These are phyloP conservation scores for Pedionomus torquatus DNA, from an alignment of 2,113 vertebrate species.

Conservation along the genomic window DNA sequence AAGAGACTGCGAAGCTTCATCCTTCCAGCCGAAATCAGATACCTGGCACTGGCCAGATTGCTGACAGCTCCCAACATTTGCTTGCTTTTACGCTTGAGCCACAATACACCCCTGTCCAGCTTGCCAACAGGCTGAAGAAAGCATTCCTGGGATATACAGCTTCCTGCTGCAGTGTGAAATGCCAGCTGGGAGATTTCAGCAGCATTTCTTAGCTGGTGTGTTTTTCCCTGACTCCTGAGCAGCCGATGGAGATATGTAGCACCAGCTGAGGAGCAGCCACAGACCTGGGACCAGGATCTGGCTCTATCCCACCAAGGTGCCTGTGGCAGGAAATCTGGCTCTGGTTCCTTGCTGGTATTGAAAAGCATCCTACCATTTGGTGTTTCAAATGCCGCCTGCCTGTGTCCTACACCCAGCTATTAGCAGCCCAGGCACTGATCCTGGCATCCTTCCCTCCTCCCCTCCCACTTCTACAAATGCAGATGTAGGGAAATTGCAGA, in stretches of 20 bases:
- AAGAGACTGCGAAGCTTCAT: background rate
- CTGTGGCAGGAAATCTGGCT: background rate
- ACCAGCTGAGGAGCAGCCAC: background rate
- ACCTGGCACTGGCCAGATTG: background rate
- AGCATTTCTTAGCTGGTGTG: background rate
- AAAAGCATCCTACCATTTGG: background rate
- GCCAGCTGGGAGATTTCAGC: background rate
- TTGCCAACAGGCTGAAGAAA: background rate
- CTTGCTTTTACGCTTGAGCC: background rate
- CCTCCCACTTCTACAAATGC: background rate
- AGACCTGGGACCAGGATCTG: accelerated
- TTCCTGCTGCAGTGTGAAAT: background rate
- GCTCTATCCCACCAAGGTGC: background rate
- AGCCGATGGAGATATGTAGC: accelerated
- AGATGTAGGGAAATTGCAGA: background rate
- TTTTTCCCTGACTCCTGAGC: background rate
- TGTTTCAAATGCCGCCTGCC: background rate
- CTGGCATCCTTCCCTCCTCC: background rate
- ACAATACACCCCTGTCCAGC: background rate
- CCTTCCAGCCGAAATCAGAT: background rate
- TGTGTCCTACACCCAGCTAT: background rate
- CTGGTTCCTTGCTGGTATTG: background rate
- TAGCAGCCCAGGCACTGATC: background rate
- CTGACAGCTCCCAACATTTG: background rate
- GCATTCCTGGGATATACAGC: background rate